phyloP scores from a whole-genome alignment of 2,113 vertebrate genomes.

The Nipponia nippon region DNA sequence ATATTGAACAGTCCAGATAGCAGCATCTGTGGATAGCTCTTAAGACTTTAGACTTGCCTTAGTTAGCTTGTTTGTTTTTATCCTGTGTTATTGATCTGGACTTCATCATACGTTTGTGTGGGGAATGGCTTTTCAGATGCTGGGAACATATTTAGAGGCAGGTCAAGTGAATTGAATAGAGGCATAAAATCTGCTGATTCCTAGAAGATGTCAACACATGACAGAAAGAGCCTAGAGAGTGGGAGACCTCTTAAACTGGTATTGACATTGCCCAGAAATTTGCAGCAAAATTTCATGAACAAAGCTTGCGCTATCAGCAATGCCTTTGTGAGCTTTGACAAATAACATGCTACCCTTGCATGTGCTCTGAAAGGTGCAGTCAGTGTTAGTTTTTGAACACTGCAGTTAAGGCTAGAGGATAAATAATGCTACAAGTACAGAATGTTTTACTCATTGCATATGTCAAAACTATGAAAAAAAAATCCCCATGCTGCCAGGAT shows the following conservation, averaged over 20 bases:
- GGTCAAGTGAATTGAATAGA: conserved; percentile 54
- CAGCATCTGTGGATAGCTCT: conserved; percentile 54
- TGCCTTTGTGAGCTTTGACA: conserved; percentile 55
- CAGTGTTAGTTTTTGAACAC: conserved; percentile 31
- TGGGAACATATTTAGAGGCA: conserved; percentile 34
- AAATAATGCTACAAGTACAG: conserved; percentile 11
- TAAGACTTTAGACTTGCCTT: conserved; percentile 51
- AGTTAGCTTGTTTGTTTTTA: conserved; percentile 60
- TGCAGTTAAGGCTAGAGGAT: conserved; percentile 11
- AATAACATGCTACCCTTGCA: conserved; percentile 19
- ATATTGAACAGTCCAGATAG: conserved; percentile 63
- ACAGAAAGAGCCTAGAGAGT: conserved; percentile 36
- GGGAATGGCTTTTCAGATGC: conserved; percentile 57
- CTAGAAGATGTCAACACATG: conserved; percentile 43
- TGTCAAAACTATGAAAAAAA: conserved; percentile 8
- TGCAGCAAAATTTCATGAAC: conserved; percentile 22
- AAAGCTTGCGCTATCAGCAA: conserved; percentile 51
- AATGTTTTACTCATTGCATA: conserved; percentile 29
- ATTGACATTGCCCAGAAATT: conserved; percentile 47
- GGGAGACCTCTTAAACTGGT: conserved; percentile 47
- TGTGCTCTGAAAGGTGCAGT: conserved; percentile 42
- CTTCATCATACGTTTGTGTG: conserved; percentile 52
- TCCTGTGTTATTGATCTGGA: conserved; percentile 59
- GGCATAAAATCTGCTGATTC: conserved; percentile 62
- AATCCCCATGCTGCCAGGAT: neutral